Conservation (phyloP, 2,888 invertebrate species). For the Melanotus villosus region DNA sequence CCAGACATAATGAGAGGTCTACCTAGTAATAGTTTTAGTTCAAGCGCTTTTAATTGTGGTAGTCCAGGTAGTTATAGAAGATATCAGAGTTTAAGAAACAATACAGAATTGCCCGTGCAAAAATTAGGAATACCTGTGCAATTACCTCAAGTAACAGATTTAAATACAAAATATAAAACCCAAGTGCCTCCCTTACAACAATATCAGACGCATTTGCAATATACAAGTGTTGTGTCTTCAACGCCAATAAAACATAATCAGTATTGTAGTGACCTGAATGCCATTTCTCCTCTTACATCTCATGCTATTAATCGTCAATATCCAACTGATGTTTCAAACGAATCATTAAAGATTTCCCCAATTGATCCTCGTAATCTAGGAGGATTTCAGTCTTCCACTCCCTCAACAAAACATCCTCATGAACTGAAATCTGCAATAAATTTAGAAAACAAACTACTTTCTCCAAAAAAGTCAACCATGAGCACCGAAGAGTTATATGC, state of each 20-base stretch:
- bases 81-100: neutral
- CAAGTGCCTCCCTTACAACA: conserved; percentile 46
- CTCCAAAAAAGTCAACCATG: conserved; percentile 81
- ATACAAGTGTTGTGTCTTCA: conserved; percentile 9
- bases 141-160: conserved; percentile 50
- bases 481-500: conserved; percentile 85
- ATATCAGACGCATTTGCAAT: neutral
- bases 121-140: conserved; percentile 62
- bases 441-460: conserved; percentile 71
- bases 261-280: neutral
- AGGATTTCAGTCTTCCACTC: conserved; percentile 78
- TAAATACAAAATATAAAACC: conserved; percentile 1
- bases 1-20: conserved; percentile 71
- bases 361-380: conserved; percentile 75
- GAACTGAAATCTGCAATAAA: conserved; percentile 70
- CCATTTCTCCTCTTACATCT: conserved; percentile 1
- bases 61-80: conserved; percentile 22
- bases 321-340: conserved; percentile 53
- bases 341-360: conserved; percentile 76
- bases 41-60: neutral
- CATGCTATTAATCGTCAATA: neutral
- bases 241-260: conserved; percentile 1
- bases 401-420: conserved; percentile 66
- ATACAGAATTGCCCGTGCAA: conserved; percentile 46
- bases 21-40: conserved; percentile 53